Evolutionary conservation across 1,140 invertebrate species (phyloP).

Genomic region (Drosophila tsacasi): DNA sequence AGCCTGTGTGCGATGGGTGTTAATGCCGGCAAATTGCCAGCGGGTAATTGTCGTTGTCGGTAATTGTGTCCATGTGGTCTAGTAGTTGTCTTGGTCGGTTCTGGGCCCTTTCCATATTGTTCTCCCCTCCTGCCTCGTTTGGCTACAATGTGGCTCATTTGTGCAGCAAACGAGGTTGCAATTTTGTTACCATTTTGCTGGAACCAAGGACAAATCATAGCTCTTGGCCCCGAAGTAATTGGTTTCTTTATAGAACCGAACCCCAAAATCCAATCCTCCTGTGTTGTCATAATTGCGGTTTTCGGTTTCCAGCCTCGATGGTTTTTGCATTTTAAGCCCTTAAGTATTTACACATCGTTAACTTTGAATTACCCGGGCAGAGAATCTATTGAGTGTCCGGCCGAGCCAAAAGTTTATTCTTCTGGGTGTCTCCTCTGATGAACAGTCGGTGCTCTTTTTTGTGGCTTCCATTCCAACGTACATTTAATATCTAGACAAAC

Average conservation of each 20-base stretch:
- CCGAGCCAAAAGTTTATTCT: background rate
- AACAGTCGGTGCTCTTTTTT: constrained; percentile 24
- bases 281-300: constrained; percentile 75
- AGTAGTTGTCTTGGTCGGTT: constrained; percentile 34
- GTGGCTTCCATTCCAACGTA: constrained; percentile 10
- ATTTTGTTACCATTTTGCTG: constrained; percentile 58
- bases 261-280: constrained; percentile 15
- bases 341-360: constrained; percentile 83
- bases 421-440: constrained; percentile 7
- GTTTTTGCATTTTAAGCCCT: constrained; percentile 62
- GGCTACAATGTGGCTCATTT: constrained; percentile 76
- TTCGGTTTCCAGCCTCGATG: constrained; percentile 7
- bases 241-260: constrained; percentile 12
- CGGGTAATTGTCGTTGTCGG: constrained; percentile 73
- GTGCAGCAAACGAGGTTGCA: constrained; percentile 66
- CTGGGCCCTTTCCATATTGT: background rate
- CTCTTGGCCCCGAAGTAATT: constrained; percentile 55
- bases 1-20: constrained; percentile 60
- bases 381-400: constrained; percentile 50
- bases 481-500: constrained; percentile 30
- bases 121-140: constrained; percentile 4
- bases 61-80: constrained; percentile 57
- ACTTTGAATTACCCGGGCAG: constrained; percentile 65
- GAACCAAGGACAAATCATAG: constrained; percentile 69
- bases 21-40: constrained; percentile 77